Conservation (phyloP, 1,140 invertebrate genomes). For the Prorops nasuta region DNA sequence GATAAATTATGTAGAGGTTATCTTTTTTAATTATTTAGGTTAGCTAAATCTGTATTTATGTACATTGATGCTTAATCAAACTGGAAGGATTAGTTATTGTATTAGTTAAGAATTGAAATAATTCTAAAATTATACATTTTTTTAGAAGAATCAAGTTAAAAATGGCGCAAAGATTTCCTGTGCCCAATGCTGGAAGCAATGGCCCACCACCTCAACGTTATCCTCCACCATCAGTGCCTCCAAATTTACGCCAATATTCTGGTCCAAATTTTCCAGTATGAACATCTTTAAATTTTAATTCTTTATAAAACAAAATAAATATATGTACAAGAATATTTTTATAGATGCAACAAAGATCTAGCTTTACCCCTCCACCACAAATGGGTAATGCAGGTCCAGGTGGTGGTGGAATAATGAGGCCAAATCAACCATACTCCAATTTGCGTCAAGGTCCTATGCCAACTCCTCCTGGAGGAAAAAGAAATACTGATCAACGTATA, state of each 20-base stretch:
- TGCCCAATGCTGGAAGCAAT: conserved; percentile 56
- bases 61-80: too few species aligned
- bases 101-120: too few species aligned
- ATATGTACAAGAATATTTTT: conserved; percentile 7
- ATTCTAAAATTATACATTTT: too few species aligned
- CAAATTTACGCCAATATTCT: conserved; percentile 62
- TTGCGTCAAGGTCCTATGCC: conserved; percentile 62
- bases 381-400: conserved; percentile 54
- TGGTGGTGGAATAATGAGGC: conserved; percentile 61
- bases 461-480: conserved; percentile 60
- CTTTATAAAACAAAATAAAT: conserved; percentile 1
- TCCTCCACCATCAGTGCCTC: conserved; percentile 59
- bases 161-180: conserved; percentile 66
- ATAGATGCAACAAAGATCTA: conserved; percentile 56
- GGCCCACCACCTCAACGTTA: conserved; percentile 62
- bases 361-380: conserved; percentile 58
- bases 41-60: too few species aligned
- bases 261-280: conserved; percentile 63
- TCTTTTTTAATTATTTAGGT: too few species aligned
- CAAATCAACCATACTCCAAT: conserved; percentile 59
- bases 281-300: conserved; percentile 20
- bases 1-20: too few species aligned
- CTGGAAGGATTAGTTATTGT: too few species aligned
- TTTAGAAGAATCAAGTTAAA: too few species aligned
- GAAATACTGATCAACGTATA: conserved; percentile 62